Base-by-base conservation (phyloP, 2,113 vertebrate species). In the Fregetta grallaria region DNA sequence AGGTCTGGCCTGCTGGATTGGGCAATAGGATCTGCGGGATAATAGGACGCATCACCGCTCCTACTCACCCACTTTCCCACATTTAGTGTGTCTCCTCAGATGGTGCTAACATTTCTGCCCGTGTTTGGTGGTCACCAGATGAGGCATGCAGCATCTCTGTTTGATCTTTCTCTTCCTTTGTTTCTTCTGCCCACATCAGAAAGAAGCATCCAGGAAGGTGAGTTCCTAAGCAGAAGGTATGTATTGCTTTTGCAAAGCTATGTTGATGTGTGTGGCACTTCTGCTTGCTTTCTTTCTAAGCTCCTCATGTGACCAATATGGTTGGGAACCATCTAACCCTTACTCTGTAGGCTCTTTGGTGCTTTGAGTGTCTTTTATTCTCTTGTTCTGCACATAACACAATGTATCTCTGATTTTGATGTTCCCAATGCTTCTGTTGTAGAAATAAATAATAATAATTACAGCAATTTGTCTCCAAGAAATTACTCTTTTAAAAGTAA, bases 401-500 rank as follows among this genome's bases (percentile, higher is more conserved):
- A 85, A 62, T 47, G 10, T 65, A 55, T 61, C 55, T 89, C 42
- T 94, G 66, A 96, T 94, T 96, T n/a, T 85, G 73, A 44, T 87
- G 27, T 11, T 92, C 19, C 34, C 22, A 87, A 32, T 6, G 6
- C 9, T 70, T 79, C 62, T 59, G 22, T 32, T 73, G 70, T 45
- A 70, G 56, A 95, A 92, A 72, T 40, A 81, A 92, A 85, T 45
- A 88, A 85, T 45, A 88, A 72, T 67, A 88, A 96, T 71, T 68
- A 59, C 22, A 66, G 82, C 26, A 38, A 40, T 86, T 93, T 76
- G 7, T 59, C 45, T 85, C 44, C 34, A 65, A 72, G 21, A 90
- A 92, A 94, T 67, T 63, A 75, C 29, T 85, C 38, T 68, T 87
- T 90, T 71, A 77, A 90, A 93, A 86, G 44, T 66, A 90, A 95